phyloP scores from a whole-genome alignment of 2,113 vertebrate genomes.

The Kryptolebias marmoratus region DNA sequence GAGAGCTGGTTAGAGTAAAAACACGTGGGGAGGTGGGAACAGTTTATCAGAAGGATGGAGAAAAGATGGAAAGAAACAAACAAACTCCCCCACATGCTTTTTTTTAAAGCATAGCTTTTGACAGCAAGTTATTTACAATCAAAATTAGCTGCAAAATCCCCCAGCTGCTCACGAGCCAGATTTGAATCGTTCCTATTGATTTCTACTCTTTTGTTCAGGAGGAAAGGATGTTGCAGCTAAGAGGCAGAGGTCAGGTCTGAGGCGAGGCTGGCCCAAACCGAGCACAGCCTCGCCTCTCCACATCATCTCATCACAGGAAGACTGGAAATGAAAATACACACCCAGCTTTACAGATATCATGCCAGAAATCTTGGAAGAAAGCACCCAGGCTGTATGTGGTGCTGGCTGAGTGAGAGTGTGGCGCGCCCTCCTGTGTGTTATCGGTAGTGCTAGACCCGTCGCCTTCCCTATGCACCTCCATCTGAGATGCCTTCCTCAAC shows the following conservation, averaged over 20 bases:
- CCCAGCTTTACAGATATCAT: conserved; percentile 97
- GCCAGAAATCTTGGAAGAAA: conserved; percentile 98
- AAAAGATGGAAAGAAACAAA: neutral
- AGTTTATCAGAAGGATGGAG: too few relatives aligned
- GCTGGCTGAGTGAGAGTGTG: conserved; percentile 87
- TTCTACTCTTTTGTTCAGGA: neutral
- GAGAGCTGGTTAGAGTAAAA: conserved; percentile 28
- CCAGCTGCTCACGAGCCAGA: conserved; percentile 34
- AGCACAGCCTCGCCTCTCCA: conserved; percentile 28
- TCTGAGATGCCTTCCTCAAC: conserved; percentile 98
- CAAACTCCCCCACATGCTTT: neutral
- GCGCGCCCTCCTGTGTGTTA: conserved; percentile 93
- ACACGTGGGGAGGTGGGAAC: conserved; percentile 1
- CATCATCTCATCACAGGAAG: conserved; percentile 41
- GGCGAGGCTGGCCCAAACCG: conserved; percentile 36
- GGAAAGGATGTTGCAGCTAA: conserved; percentile 64
- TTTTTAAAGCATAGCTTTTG: conserved; percentile 15
- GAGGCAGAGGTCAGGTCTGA: conserved; percentile 23
- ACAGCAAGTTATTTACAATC: conserved; percentile 24
- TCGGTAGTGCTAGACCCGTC: conserved; percentile 99
- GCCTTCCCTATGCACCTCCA: conserved; percentile 98
- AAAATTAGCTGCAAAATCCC: conserved; percentile 78
- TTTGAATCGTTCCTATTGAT: neutral
- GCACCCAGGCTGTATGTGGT: conserved; percentile 87
- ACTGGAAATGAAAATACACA: conserved; percentile 88